phyloP scores from a whole-genome alignment of 2,888 invertebrate genomes.

The Polia nebulosa region DNA sequence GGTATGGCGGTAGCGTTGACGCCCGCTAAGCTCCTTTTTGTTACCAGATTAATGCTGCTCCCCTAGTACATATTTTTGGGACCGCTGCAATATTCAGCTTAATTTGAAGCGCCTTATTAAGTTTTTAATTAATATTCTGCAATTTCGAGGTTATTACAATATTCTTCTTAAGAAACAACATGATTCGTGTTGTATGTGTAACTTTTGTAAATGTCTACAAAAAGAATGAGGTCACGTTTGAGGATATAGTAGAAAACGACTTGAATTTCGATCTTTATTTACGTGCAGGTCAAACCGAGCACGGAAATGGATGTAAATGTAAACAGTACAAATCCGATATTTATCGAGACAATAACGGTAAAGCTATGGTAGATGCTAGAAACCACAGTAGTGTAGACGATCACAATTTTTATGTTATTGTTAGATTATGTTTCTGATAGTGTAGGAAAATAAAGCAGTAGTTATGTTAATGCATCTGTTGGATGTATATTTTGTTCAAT shows the following conservation, averaged over 20 bases:
- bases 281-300: conserved; percentile 27
- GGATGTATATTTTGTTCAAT: neutral
- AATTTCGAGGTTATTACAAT: neutral
- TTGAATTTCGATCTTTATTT: conserved; percentile 16
- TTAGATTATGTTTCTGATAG: neutral
- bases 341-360: conserved; percentile 43
- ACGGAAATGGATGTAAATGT: conserved; percentile 38
- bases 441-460: neutral
- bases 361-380: conserved; percentile 10
- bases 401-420: conserved; percentile 11
- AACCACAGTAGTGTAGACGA: conserved; percentile 20
- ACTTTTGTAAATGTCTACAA: neutral
- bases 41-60: conserved; percentile 77
- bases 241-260: neutral
- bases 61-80: conserved; percentile 50
- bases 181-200: neutral
- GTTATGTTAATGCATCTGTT: neutral
- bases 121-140: conserved; percentile 40
- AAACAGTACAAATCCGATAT: conserved; percentile 42
- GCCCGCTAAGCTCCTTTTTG: conserved; percentile 81
- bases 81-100: conserved; percentile 31
- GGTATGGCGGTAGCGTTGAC: conserved; percentile 73
- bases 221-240: conserved; percentile 16
- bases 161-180: too few species aligned
- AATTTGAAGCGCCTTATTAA: conserved; percentile 34